Base-by-base conservation (phyloP, 2,888 invertebrate species). In the Prostheceraeus crozeri region DNA sequence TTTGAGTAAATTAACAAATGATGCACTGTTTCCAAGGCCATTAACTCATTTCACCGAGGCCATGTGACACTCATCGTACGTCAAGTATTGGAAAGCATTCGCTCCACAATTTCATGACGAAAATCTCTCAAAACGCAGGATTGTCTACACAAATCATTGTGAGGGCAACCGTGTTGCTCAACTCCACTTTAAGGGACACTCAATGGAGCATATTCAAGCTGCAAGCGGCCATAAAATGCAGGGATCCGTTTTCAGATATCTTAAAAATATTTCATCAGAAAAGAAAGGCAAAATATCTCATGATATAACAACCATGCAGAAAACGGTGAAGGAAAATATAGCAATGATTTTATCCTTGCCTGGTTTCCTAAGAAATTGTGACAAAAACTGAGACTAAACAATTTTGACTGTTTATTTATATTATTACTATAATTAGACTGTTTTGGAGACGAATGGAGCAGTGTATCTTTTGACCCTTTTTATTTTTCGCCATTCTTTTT, bases 381-480 rank as follows among this genome's bases (percentile, higher is more conserved):
- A 6, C 8, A 19, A 14, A 40, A 6, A 19, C n/a, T 14, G 8
- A 40, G 14, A 6, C 8, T 10, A 6, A 6, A 16, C n/a, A 40
- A 6, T 23, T 23, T 14, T 14, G 19, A 6, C n/a, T n/a, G n/a
- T n/a, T n/a, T n/a, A n/a, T n/a, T n/a, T n/a, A n/a, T n/a, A n/a
- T n/a, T n/a, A n/a, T n/a, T n/a, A n/a, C n/a, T n/a, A n/a, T n/a
- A n/a, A n/a, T n/a, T n/a, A n/a, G n/a, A 19, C 45, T 40, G n/a
- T 40, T 40, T 40, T 40, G 45, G 6, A 19, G 14, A 40, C n/a
- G 45, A 40, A 40, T 40, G 45, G 45, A 19, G 45, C 45, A 6
- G 45, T 40, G 6, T 40, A 10, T 40, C n/a, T n/a, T 40, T 40
- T 10, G 14, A 40, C 25, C 28, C 48, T 28, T 19, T 25, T 14